A percentile compares a stretch with the other conserved stretches of the same genome.
These are phyloP conservation scores for Fregata magnificens DNA, from an alignment of 2,113 vertebrate species.

Conservation along the genomic window DNA sequence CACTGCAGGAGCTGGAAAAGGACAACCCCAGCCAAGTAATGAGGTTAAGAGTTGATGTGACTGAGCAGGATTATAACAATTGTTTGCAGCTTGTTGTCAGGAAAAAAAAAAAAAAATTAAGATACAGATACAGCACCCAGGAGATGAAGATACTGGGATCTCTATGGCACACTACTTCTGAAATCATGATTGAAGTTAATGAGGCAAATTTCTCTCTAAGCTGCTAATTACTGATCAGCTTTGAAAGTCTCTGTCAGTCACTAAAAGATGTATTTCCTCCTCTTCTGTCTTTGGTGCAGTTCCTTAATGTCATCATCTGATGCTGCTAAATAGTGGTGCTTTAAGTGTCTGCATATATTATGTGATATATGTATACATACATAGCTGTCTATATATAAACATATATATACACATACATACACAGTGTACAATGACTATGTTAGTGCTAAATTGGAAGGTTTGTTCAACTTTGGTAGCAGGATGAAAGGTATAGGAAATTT, in stretches of 20 bases:
- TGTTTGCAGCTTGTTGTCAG: neutral
- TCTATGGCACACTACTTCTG: neutral
- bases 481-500: neutral
- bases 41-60: neutral
- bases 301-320: neutral
- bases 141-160: neutral
- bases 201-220: neutral
- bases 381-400: no score
- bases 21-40: neutral
- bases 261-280: neutral
- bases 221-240: conserved; percentile 17
- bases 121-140: neutral
- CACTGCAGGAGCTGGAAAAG: neutral
- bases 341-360: neutral
- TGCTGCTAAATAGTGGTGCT: neutral
- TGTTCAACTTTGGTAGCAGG: neutral
- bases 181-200: neutral
- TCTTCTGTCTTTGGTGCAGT: neutral
- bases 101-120: neutral
- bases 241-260: neutral
- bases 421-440: neutral
- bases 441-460: accelerated
- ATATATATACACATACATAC: neutral
- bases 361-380: no score
- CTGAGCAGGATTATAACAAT: neutral